These are phyloP conservation scores for Helicoverpa armigera DNA, from an alignment of 1,140 invertebrate genomes.

Conservation along the genomic window DNA sequence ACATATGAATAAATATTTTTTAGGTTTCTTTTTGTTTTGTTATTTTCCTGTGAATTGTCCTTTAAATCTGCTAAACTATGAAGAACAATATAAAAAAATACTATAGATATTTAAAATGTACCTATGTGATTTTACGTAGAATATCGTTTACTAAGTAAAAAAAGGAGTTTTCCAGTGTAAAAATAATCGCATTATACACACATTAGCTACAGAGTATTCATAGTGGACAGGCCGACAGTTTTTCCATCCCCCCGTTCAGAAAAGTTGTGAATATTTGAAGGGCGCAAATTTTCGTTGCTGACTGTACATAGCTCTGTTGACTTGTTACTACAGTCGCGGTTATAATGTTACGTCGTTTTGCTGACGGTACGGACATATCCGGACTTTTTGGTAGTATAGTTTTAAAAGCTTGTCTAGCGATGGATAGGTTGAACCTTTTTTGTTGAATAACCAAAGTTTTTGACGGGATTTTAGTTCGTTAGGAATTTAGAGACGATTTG, in stretches of 20 bases:
- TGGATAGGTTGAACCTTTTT: slow-evolving; percentile 14
- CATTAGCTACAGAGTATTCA: slow-evolving; percentile 18
- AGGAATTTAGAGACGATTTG: neutral
- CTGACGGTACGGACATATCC: neutral
- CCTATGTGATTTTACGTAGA: neutral
- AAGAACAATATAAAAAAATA: neutral
- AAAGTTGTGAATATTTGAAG: slow-evolving; percentile 74
- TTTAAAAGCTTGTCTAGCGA: slow-evolving; percentile 32
- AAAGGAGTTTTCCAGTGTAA: neutral
- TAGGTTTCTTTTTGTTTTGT: neutral
- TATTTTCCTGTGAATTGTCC: neutral
- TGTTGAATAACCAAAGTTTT: neutral
- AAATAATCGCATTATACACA: slow-evolving; percentile 34
- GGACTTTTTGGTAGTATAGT: slow-evolving; percentile 16
- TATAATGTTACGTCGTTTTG: slow-evolving; percentile 38
- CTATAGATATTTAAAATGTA: too few relatives aligned
- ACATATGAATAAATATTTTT: slow-evolving; percentile 3
- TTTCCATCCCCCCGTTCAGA: slow-evolving; percentile 50
- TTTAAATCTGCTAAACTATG: neutral
- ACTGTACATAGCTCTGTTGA: slow-evolving; percentile 43
- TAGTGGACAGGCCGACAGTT: slow-evolving; percentile 41
- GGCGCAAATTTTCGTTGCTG: slow-evolving; percentile 61
- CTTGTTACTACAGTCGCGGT: slow-evolving; percentile 14
- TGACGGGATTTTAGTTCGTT: neutral
- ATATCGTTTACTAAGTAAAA: neutral